phyloP scores from a whole-genome alignment of 2,797 vertebrate genomes.

The Gallinago nigripennis region DNA sequence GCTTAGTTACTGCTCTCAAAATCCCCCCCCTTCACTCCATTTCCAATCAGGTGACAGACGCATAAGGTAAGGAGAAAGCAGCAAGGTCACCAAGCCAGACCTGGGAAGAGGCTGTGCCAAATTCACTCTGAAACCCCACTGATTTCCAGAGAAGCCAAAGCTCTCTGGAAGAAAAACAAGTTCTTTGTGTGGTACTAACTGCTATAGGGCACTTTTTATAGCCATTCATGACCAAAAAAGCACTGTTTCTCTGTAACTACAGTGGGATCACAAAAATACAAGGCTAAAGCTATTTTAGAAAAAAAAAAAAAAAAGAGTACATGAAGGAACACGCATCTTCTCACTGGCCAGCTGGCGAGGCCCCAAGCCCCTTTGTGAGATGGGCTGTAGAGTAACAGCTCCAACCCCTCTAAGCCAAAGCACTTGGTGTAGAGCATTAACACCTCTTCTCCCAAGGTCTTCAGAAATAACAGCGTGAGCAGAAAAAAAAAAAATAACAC shows the following conservation, averaged over 20 bases:
- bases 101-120: neutral
- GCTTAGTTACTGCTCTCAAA: slow-evolving; percentile 48
- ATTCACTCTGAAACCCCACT: neutral
- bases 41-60: slow-evolving; percentile 62
- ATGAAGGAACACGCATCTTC: neutral
- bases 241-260: neutral
- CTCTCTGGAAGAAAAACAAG: slow-evolving; percentile 9
- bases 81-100: slow-evolving; percentile 13
- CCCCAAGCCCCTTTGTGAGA: neutral
- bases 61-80: neutral
- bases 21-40: neutral
- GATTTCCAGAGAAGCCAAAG: neutral
- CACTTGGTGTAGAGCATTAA: neutral
- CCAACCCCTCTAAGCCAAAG: neutral
- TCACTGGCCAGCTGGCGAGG: slow-evolving; percentile 5
- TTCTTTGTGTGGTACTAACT: slow-evolving; percentile 18
- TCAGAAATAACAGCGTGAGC: neutral
- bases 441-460: neutral
- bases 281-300: slow-evolving; percentile 14
- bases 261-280: slow-evolving; percentile 29
- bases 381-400: neutral
- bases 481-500: neutral
- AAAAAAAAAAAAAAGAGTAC: neutral
- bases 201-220: neutral
- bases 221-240: neutral